Evolutionary conservation across 1,140 invertebrate species (phyloP), one percentile per base, ranked within the genome.

Genomic region (Aphis craccivora): DNA sequence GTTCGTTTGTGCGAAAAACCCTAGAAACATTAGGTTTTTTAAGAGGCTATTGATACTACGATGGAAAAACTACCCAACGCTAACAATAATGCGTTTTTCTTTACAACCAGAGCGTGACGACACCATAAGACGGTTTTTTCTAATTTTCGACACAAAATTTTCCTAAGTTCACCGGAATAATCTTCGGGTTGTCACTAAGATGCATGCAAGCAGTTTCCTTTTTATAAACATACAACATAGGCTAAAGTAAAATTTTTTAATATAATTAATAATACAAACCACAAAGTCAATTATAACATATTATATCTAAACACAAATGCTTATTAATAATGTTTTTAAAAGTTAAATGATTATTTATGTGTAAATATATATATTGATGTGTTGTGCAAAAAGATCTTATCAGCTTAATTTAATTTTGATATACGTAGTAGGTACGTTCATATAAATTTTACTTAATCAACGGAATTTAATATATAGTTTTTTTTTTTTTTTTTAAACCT

Each of bases 101-200:
- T 92, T 92, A 11, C 45, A 51, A 83, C 91, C 76, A 92, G 76
- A 92, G 45, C 67, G 23, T 92, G 76, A 83, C 43, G n/a, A 51
- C 67, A 30, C 22, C 7, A 92, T 48, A 83, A 84, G n/a, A 45
- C 8, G 37, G 1, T 67, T 67, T 91, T 90, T 91, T 43, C 11
- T 35, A 53, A 53, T 37, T 14, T 55, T 89, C 23, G 6, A 25
- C 8, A 40, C 14, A 2, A 89, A 23, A 37, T 53, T 89, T 88
- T 55, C 4, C 4, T 8, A 9, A 55, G 48, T 55, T 55, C 3
- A 51, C 8, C 11, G 23, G 35, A 25, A 40, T 89, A 89, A 89
- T 89, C 11, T 51, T 0, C 20, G 35, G 25, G 20, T 89, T n/a
- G 14, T 88, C 87, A 51, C 6, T 51, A 48, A 30, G 30, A 48